phyloP scores from a whole-genome alignment of 2,113 vertebrate genomes.

The Anas platyrhynchos region DNA sequence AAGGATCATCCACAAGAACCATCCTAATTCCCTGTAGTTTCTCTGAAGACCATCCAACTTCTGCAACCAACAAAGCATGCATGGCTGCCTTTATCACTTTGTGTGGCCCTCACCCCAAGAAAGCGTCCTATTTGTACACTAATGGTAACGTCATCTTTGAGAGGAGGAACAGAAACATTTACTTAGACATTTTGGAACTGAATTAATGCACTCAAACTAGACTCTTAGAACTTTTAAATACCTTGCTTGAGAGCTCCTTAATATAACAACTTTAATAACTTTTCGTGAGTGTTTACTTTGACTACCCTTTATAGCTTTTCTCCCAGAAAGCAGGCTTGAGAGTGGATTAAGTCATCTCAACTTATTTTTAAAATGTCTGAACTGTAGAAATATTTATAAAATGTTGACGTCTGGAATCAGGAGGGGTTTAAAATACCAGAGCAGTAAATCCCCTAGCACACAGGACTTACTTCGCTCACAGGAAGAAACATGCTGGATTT shows the following conservation, averaged over 20 bases:
- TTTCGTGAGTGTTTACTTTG: neutral
- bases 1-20: neutral
- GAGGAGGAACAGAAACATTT: neutral
- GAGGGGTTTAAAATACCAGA: constrained; percentile 67
- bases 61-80: neutral
- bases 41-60: neutral
- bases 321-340: constrained; percentile 15
- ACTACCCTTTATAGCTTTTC: constrained; percentile 27
- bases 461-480: constrained; percentile 5
- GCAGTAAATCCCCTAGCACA: constrained; percentile 47
- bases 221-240: neutral
- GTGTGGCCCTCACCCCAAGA: neutral
- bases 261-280: neutral
- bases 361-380: constrained; percentile 48
- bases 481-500: neutral
- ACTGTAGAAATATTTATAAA: constrained; percentile 63
- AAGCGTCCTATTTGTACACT: neutral
- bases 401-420: constrained; percentile 51
- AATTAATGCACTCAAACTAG: neutral
- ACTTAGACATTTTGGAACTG: neutral
- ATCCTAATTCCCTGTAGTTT: neutral
- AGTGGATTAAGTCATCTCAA: constrained; percentile 39
- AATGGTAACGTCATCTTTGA: neutral
- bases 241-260: neutral
- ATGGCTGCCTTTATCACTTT: neutral